phyloP scores from a whole-genome alignment of 2,113 vertebrate species.

The Gymnocephalus cernua region DNA sequence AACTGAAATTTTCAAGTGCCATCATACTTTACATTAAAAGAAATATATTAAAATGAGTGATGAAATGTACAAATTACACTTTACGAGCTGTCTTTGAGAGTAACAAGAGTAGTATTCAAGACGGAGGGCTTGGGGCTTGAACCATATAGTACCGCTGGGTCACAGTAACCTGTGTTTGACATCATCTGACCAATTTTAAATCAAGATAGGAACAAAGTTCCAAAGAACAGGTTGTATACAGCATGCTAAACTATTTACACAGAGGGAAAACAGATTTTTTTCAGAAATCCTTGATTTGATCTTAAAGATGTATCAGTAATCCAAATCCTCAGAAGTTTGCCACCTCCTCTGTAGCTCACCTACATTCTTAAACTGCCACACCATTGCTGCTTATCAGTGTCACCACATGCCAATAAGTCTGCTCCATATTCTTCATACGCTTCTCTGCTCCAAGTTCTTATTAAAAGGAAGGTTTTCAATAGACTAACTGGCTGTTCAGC shows the following conservation, averaged over 20 bases:
- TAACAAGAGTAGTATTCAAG: background rate
- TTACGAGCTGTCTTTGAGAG: too few species aligned
- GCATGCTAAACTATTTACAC: constrained; percentile 8
- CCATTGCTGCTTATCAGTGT: constrained; percentile 9
- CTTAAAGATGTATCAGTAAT: constrained; percentile 35
- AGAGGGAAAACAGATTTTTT: background rate
- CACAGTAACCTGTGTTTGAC: background rate
- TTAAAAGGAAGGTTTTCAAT: background rate
- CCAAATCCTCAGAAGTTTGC: constrained; percentile 41
- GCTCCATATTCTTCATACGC: constrained; percentile 1
- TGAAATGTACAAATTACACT: background rate
- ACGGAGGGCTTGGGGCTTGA: background rate
- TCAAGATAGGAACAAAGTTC: background rate
- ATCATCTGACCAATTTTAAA: background rate
- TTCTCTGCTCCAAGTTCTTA: background rate
- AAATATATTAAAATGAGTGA: background rate
- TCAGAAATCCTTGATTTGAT: constrained; percentile 10
- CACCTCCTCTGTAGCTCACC: constrained; percentile 23
- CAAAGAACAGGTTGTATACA: background rate
- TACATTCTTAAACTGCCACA: constrained; percentile 1
- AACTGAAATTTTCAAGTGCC: background rate
- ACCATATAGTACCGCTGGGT: background rate
- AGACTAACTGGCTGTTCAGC: background rate
- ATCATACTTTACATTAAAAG: background rate
- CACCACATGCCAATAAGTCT: constrained; percentile 16